Evolutionary conservation across 1,140 invertebrate genomes (phyloP).

Genomic region (Tribolium madens): DNA sequence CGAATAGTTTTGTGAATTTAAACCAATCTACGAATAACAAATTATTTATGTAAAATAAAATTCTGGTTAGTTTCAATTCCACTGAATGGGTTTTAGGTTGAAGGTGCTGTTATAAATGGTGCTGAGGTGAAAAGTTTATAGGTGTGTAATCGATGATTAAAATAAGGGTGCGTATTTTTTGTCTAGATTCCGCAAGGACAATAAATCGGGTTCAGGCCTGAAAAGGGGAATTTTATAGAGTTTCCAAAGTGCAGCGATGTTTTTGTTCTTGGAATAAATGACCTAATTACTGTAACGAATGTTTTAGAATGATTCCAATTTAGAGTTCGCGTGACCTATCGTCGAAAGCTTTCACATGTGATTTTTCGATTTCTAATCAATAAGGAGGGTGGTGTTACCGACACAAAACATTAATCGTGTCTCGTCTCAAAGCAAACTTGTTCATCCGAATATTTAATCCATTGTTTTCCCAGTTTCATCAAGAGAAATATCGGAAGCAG

Average conservation of each 20-base stretch:
- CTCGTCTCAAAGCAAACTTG: background rate
- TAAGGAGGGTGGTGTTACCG: slow-evolving; percentile 12
- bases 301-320: slow-evolving; percentile 43
- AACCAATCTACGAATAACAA: too few relatives aligned
- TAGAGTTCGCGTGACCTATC: slow-evolving; percentile 26
- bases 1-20: too few relatives aligned
- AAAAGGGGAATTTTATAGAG: slow-evolving; percentile 10
- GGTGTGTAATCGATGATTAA: background rate
- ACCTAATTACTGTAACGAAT: slow-evolving; percentile 46
- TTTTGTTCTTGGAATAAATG: slow-evolving; percentile 32
- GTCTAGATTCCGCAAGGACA: background rate
- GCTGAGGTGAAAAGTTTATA: too few relatives aligned
- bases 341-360: slow-evolving; percentile 36
- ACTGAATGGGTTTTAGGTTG: too few relatives aligned
- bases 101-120: too few relatives aligned
- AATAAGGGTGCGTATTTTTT: background rate
- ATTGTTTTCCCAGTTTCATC: slow-evolving; percentile 20
- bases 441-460: background rate
- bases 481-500: too few relatives aligned
- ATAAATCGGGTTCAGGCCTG: slow-evolving; percentile 1
- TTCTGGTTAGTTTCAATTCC: too few relatives aligned
- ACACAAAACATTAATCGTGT: slow-evolving; percentile 13
- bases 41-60: too few relatives aligned
- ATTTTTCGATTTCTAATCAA: slow-evolving; percentile 44
- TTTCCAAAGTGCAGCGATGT: slow-evolving; percentile 26